Percentiles rank a stretch among this genome's conserved stretches.
phyloP scores from a whole-genome alignment of 2,888 invertebrate genomes.

The Acanthoscelides obtectus region DNA sequence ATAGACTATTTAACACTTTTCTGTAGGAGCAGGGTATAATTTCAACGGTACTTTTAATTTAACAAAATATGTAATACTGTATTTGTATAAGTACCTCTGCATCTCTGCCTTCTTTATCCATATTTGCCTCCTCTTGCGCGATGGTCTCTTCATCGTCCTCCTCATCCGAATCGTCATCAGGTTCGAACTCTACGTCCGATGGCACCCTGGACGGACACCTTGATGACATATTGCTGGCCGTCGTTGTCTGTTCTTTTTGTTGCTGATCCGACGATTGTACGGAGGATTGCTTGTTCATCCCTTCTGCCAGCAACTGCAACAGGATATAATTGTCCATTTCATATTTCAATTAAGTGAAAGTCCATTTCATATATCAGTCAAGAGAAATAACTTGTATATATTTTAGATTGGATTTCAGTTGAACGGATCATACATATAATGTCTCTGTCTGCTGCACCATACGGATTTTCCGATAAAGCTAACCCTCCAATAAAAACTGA shows the following conservation, averaged over 20 bases:
- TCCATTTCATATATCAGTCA: too few relatives aligned
- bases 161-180: slow-evolving; percentile 67
- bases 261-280: slow-evolving; percentile 25
- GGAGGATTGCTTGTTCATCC: slow-evolving; percentile 61
- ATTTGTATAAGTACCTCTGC: slow-evolving; percentile 60
- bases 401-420: too few relatives aligned
- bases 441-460: too few relatives aligned
- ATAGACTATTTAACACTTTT: too few relatives aligned
- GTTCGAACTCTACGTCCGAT: slow-evolving; percentile 78
- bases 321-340: neutral
- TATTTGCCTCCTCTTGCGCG: slow-evolving; percentile 69
- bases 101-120: slow-evolving; percentile 52
- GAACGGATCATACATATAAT: too few relatives aligned
- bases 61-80: too few relatives aligned
- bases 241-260: neutral
- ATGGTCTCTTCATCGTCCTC: slow-evolving; percentile 93
- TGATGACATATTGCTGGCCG: slow-evolving; percentile 49
- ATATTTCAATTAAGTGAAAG: too few relatives aligned
- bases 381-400: too few relatives aligned
- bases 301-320: slow-evolving; percentile 68
- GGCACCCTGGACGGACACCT: slow-evolving; percentile 45
- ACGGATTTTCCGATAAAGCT: too few relatives aligned
- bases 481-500: too few relatives aligned
- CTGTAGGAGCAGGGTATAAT: too few relatives aligned
- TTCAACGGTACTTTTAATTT: too few relatives aligned